These are phyloP conservation scores for Bombus pascuorum DNA, from an alignment of 1,140 invertebrate genomes.

Conservation along the genomic window DNA sequence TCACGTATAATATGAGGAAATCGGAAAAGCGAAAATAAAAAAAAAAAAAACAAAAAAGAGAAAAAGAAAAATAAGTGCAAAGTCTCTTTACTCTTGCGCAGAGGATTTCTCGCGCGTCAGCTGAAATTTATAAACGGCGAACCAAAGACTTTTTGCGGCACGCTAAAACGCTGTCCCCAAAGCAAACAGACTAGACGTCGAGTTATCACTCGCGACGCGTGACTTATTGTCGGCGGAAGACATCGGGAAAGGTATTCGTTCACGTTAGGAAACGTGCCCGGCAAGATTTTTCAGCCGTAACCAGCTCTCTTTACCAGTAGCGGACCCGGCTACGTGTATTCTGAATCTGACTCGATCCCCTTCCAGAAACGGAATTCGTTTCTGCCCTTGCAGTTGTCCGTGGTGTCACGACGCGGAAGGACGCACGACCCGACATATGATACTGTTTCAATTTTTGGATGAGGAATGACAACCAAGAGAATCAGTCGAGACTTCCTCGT, in stretches of 20 bases:
- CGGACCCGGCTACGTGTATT: slow-evolving; percentile 16
- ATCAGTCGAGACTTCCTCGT: neutral
- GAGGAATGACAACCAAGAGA: slow-evolving; percentile 10
- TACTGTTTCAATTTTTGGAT: slow-evolving; percentile 32
- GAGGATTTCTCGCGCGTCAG: neutral
- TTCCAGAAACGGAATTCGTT: slow-evolving; percentile 15
- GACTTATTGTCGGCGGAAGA: slow-evolving; percentile 47
- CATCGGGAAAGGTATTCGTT: slow-evolving; percentile 46
- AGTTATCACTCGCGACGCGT: slow-evolving; percentile 47
- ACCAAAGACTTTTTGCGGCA: slow-evolving; percentile 7
- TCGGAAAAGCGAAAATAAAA: no score
- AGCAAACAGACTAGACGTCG: slow-evolving; percentile 52
- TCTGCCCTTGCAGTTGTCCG: neutral
- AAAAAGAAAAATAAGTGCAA: neutral
- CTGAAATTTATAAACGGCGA: neutral
- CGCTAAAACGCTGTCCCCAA: slow-evolving; percentile 34
- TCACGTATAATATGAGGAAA: neutral
- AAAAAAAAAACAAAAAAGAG: no score
- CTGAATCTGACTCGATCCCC: slow-evolving; percentile 24
- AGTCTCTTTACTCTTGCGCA: no score
- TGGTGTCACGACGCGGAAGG: neutral
- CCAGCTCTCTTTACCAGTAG: neutral
- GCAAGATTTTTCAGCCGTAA: slow-evolving; percentile 41
- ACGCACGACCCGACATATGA: slow-evolving; percentile 25
- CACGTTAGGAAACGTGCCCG: slow-evolving; percentile 43